Percentiles rank a stretch among this genome's conserved stretches.
phyloP scores from a whole-genome alignment of 2,888 invertebrate species.

The Philopedon plagiatum region DNA sequence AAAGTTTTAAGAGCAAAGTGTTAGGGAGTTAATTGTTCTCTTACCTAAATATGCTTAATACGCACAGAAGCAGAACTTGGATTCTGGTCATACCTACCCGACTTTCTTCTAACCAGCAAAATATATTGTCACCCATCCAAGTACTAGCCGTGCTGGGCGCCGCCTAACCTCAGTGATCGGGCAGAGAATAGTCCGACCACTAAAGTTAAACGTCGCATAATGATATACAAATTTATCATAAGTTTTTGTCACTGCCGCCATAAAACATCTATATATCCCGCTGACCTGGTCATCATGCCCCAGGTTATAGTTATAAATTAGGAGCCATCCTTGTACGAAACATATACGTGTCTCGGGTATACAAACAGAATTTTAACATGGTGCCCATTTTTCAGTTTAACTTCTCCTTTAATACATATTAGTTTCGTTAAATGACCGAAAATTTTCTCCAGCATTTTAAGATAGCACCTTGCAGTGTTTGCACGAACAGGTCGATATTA shows the following conservation, averaged over 20 bases:
- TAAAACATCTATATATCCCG: not conserved
- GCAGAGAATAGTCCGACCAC: too few relatives aligned
- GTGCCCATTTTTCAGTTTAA: constrained; percentile 7
- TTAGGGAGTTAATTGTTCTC: not conserved
- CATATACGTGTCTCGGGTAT: constrained; percentile 12
- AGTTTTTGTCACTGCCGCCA: not conserved
- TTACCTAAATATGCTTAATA: not conserved
- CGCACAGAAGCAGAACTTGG: too few relatives aligned
- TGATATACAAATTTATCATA: constrained; percentile 5
- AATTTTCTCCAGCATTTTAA: not conserved
- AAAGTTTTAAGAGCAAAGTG: not conserved
- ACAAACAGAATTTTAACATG: not conserved
- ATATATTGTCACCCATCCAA: too few relatives aligned
- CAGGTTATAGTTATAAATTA: too few relatives aligned
- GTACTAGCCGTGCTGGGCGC: too few relatives aligned
- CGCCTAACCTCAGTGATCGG: too few relatives aligned
- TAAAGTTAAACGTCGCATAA: too few relatives aligned
- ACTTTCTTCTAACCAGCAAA: not conserved
- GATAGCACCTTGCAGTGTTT: not conserved
- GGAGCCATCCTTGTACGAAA: not conserved
- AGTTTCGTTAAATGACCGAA: constrained; percentile 6
- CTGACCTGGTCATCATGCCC: not conserved
- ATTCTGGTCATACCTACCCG: not conserved
- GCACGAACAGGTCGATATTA: not conserved
- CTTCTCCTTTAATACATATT: constrained; percentile 10